These are phyloP conservation scores for Chaunax sp. DNA, from an alignment of 2,797 vertebrate genomes.

Conservation along the genomic window DNA sequence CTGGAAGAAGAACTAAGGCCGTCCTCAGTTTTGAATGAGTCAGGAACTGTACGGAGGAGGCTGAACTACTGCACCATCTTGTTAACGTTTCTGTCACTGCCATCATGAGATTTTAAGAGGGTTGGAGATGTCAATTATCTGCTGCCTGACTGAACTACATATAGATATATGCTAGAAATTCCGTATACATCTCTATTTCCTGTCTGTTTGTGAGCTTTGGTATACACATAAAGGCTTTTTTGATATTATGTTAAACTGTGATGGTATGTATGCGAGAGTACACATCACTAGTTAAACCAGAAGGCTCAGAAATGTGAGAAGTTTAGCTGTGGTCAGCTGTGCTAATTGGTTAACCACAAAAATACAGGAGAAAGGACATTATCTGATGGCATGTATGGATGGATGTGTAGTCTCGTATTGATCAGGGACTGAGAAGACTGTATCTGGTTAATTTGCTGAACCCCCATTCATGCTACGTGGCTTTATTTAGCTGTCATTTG, in stretches of 20 bases:
- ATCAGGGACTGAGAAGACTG: not conserved
- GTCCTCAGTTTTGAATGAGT: too few species aligned
- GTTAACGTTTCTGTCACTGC: too few species aligned
- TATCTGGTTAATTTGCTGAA: too few species aligned
- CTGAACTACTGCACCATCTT: not conserved
- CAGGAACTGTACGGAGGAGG: conserved; percentile 2
- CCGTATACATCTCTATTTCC: too few species aligned
- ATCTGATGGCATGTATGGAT: not conserved
- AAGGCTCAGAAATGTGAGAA: not conserved
- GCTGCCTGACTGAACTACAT: too few species aligned
- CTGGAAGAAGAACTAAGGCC: conserved; percentile 8
- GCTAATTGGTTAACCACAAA: not conserved
- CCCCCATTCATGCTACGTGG: not conserved
- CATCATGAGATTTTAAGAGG: too few species aligned
- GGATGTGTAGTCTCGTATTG: not conserved
- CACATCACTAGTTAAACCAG: not conserved
- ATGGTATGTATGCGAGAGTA: not conserved
- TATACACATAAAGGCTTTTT: too few species aligned
- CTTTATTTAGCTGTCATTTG: not conserved
- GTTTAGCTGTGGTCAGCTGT: conserved; percentile 15
- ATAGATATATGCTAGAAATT: too few species aligned
- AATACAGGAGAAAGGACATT: not conserved
- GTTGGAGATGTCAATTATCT: too few species aligned
- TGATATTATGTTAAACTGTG: not conserved
- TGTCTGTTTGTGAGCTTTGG: too few species aligned